Base-by-base conservation (phyloP, 2,797 vertebrate species). In the Peromyscus melanophrys region DNA sequence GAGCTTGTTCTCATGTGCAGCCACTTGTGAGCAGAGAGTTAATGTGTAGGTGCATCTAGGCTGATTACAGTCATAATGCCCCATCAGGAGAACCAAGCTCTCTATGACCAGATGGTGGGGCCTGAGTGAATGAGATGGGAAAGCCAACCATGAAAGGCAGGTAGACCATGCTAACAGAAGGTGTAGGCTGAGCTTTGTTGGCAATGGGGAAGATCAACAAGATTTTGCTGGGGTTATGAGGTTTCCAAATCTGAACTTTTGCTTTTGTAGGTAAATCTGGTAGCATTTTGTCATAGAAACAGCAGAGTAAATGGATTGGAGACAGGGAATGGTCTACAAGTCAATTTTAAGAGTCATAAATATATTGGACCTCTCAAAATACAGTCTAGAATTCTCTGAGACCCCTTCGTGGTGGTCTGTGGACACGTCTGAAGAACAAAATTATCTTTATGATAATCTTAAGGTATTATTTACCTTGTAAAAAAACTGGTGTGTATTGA, bases 221-320 rank as follows among this genome's bases (percentile, higher is more conserved):
- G 65, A 63, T 69, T 92, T 77, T 59, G 49, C 67, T 61, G 37
- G n/a, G 46, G 12, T 3, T 34, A 10, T 23, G 34, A 27, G 17
- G 59, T 29, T 49, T 7, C 37, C 69, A 49, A 71, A 31, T 34
- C 25, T 46, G 21, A 61, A 29, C 16, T 71, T 78, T 55, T 67
- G 75, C 6, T 46, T 89, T 78, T 57, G 27, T 34, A 78, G 80
- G 67, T 78, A 43, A 92, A 34, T 59, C 78, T 80, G n/a, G 78
- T 69, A 77, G 29, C 34, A 55, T 89, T 92, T 82, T 93, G 34
- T 86, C 37, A 78, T 83, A 29, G 69, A 69, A 84, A 65, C 69
- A 80, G 19, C 27, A 29, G 0, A 17, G 1, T 55, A 57, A 23
- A 7, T 81, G 6, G 61, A 21, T 52, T 81, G 46, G 76, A 88